A percentile compares a stretch with the other conserved stretches of the same genome.
phyloP scores from a whole-genome alignment of 2,797 vertebrate species.

The Chelon auratus region DNA sequence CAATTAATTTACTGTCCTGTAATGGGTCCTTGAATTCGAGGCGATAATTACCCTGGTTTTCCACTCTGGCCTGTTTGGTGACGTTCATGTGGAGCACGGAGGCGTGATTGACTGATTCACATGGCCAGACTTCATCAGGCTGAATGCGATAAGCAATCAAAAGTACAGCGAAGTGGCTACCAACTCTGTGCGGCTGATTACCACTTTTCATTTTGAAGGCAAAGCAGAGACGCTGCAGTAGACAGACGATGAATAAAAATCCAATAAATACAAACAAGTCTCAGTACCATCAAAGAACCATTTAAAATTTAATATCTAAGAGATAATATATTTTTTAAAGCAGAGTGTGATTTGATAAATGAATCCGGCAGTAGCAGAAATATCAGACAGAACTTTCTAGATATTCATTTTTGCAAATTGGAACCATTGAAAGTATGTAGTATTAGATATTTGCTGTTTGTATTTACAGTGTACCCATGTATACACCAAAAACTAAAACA shows the following conservation, averaged over 20 bases:
- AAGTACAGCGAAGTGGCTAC: neutral
- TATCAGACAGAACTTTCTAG: too few species aligned
- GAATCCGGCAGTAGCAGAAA: too few species aligned
- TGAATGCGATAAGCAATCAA: slow-evolving; percentile 27
- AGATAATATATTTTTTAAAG: neutral
- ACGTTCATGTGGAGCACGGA: neutral
- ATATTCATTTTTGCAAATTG: neutral
- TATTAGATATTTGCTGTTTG: neutral
- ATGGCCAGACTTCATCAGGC: slow-evolving; percentile 1
- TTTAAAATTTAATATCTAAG: neutral
- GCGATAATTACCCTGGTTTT: slow-evolving; percentile 32
- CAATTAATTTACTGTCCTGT: neutral
- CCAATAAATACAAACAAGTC: neutral
- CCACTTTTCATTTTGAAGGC: slow-evolving; percentile 9
- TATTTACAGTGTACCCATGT: neutral
- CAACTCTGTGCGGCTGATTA: slow-evolving; percentile 12
- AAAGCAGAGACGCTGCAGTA: neutral
- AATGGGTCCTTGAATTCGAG: slow-evolving; percentile 5
- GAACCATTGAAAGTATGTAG: neutral
- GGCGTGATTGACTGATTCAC: slow-evolving; percentile 7
- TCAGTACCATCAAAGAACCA: neutral
- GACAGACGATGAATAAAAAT: neutral
- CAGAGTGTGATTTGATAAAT: neutral
- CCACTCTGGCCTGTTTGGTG: neutral
- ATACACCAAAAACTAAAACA: neutral